Conservation (phyloP, 2,113 vertebrate genomes). For the Bos indicus region DNA sequence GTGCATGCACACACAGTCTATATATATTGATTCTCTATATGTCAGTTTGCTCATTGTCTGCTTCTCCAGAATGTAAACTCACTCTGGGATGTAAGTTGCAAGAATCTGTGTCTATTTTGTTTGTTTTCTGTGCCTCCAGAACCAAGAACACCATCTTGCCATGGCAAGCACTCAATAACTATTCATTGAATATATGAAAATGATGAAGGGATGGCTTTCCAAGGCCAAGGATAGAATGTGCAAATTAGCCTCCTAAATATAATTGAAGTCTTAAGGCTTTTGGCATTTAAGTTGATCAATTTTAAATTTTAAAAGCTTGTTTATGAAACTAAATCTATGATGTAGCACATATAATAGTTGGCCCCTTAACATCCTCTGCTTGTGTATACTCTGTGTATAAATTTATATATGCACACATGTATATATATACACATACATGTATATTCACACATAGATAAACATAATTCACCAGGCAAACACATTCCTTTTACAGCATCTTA, state of each 20-base stretch:
- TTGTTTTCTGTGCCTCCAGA: background rate
- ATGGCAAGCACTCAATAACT: background rate
- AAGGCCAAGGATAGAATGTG: background rate
- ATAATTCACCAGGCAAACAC: background rate
- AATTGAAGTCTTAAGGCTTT: constrained; percentile 33
- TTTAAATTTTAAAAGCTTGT: constrained; percentile 24
- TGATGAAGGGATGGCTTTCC: background rate
- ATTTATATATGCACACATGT: background rate
- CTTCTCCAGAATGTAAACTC: background rate
- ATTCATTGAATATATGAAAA: background rate
- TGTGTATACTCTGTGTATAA: background rate
- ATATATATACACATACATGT: background rate
- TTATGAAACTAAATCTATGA: constrained; percentile 22
- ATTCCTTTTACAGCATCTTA: background rate
- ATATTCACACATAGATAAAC: background rate
- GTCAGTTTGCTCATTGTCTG: background rate
- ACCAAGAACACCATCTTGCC: background rate
- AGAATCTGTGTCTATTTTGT: background rate
- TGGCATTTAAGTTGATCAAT: background rate
- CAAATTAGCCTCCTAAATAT: constrained; percentile 12
- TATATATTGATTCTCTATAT: background rate
- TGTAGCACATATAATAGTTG: background rate
- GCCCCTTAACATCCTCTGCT: background rate
- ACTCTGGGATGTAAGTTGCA: background rate
- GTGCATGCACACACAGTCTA: background rate